Base-by-base conservation (phyloP, 2,797 vertebrate species). In the Schizopygopsis pylzovi region DNA sequence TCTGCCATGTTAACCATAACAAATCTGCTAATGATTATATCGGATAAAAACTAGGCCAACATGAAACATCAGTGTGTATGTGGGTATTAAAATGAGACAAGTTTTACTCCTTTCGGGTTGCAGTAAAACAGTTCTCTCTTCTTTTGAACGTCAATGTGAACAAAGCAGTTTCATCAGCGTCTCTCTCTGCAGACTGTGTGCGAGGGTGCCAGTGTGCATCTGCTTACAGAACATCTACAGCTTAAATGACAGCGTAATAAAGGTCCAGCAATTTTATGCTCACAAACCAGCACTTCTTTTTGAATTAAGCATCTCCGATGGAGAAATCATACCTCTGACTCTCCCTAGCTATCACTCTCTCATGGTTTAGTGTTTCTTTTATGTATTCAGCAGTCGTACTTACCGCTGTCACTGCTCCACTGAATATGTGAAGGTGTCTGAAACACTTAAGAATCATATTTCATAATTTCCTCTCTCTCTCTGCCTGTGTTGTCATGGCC, bases 351-450 rank as follows among this genome's bases (percentile, higher is more conserved):
- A 43, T 79, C 61, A 10, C 61, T 49, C 18, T 37, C 79, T 80
- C 18, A 1, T 61, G 25, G n/a, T 65, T 65, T 65, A 6, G 18
- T 77, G 37, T 49, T 78, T 80, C 43, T 73, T 47, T 87, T 61
- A 63, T n/a, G 12, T 84, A 67, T 83, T 80, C 68, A 39, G 56
- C 22, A 79, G 20, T 22, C 1, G 20, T 45, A 67, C 18, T 79
- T 28, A 86, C 63, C 15, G 39, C 72, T 82, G 54, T 76, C 85
- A 81, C 37, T 41, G 59, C 41, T 70, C 25, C 41, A 39, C 47
- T 82, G 52, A 82, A 86, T 86, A 82, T 67, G 33, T 76, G 41
- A 76, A 79, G 81, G 37, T 72, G 52, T 65, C 81, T 71, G 41
- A 83, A 82, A 56, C 73, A 61, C 33, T 65, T 22, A 78, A 41